Conservation (phyloP, 2,888 invertebrate genomes). For the Teinopalpus imperialis region DNA sequence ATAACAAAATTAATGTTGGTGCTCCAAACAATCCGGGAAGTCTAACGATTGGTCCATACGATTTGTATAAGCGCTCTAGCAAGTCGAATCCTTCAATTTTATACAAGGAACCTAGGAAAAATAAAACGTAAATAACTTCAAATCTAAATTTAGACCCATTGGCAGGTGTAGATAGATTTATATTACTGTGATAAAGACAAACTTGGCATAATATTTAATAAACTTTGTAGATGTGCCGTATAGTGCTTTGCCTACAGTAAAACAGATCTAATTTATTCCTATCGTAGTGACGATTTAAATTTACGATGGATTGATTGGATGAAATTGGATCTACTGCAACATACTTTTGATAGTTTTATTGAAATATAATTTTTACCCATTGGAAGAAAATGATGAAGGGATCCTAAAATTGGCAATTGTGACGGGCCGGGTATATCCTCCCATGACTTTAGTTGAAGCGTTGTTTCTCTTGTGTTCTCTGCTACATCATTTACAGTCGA, state of each 20-base stretch:
- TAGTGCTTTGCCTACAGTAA: too few relatives aligned
- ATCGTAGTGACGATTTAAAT: too few relatives aligned
- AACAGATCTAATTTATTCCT: too few relatives aligned
- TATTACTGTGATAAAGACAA: too few relatives aligned
- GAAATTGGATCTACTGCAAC: too few relatives aligned
- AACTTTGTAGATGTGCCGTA: too few relatives aligned
- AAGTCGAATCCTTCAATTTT: constrained; percentile 29
- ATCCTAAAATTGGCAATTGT: constrained; percentile 9
- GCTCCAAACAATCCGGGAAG: constrained; percentile 40
- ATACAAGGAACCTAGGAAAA: constrained; percentile 37
- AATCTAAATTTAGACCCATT: too few relatives aligned
- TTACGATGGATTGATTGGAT: too few relatives aligned
- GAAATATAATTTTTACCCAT: constrained; percentile 14
- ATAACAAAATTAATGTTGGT: constrained; percentile 39
- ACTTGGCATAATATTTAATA: too few relatives aligned
- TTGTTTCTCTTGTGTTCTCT: constrained; percentile 1
- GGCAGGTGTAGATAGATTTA: too few relatives aligned
- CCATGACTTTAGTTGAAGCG: constrained; percentile 17
- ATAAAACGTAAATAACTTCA: too few relatives aligned
- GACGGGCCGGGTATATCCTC: constrained; percentile 19
- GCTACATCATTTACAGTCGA: constrained; percentile 13
- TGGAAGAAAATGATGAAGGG: constrained; percentile 20
- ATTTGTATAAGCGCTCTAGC: constrained; percentile 36
- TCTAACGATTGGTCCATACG: constrained; percentile 50
- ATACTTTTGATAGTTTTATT: too few relatives aligned